A percentile compares a stretch with the other conserved stretches of the same genome.
Conservation (phyloP, 2,797 vertebrate genomes). For the Mormyrops boulengeri region DNA sequence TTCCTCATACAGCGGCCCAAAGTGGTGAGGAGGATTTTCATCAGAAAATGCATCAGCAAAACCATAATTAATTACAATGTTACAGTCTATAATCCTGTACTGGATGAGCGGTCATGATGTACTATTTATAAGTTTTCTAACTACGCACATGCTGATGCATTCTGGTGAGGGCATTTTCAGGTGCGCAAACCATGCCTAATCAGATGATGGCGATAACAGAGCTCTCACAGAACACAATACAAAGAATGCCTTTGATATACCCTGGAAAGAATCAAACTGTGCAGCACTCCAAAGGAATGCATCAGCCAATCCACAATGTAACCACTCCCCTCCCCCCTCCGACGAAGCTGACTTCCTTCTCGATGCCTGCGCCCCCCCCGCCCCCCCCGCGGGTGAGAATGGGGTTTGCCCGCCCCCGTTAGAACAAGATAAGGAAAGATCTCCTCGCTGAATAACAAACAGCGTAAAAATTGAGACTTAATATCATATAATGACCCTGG, state of each 20-base stretch:
- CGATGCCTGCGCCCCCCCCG: neutral
- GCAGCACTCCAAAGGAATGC: neutral
- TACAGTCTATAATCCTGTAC: neutral
- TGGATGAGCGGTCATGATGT: neutral
- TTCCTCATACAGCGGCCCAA: neutral
- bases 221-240: neutral
- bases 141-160: neutral
- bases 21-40: neutral
- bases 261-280: neutral
- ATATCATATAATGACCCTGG: neutral
- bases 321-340: neutral
- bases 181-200: neutral
- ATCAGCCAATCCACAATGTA: neutral
- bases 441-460: neutral
- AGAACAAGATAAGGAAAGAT: neutral
- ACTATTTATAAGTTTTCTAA: neutral
- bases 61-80: neutral
- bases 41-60: neutral
- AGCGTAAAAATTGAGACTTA: neutral
- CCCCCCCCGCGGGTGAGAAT: too few species aligned
- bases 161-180: neutral
- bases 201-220: neutral
- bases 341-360: neutral
- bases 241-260: neutral
- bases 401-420: neutral